Conservation (phyloP, 1,140 invertebrate species). For the Drosophila ananassae region DNA sequence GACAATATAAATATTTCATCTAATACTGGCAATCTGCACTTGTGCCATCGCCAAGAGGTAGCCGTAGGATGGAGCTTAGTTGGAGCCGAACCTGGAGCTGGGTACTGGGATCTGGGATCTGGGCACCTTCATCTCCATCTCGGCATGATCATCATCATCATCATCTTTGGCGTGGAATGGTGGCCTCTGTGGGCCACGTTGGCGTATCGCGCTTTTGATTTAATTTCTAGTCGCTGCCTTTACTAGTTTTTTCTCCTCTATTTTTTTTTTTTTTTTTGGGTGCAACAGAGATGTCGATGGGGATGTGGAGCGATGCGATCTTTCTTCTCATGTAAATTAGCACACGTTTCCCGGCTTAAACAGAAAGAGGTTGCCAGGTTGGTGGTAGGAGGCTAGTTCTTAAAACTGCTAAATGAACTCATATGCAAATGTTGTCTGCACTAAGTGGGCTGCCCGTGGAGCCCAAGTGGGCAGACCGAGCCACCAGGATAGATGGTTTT, state of each 20-base stretch:
- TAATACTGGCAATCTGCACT: constrained; percentile 83
- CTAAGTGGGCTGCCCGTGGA: constrained; percentile 70
- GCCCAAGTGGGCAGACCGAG: constrained; percentile 21
- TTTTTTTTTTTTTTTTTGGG: constrained; percentile 52
- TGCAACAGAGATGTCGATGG: constrained; percentile 73
- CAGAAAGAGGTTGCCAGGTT: constrained; percentile 45
- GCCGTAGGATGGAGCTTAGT: constrained; percentile 13
- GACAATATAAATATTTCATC: constrained; percentile 83
- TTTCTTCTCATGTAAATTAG: constrained; percentile 76
- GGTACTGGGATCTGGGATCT: constrained; percentile 31
- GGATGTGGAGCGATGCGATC: constrained; percentile 69
- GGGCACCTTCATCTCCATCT: constrained; percentile 36
- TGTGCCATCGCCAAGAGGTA: constrained; percentile 67
- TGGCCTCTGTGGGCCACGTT: constrained; percentile 53
- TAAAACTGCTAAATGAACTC: constrained; percentile 79
- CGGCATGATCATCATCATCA: constrained; percentile 49
- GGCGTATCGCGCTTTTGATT: constrained; percentile 80
- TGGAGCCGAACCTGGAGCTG: not conserved
- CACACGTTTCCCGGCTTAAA: constrained; percentile 75
- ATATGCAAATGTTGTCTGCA: constrained; percentile 70
- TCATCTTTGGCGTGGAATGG: constrained; percentile 62
- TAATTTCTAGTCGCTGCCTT: constrained; percentile 64
- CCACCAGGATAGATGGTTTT: constrained; percentile 4
- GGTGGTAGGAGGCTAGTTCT: constrained; percentile 62
- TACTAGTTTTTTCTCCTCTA: constrained; percentile 9